A percentile compares a stretch with the other conserved stretches of the same genome.
Evolutionary conservation across 2,797 vertebrate genomes (phyloP).

Genomic region (Novumbra hubbsi): DNA sequence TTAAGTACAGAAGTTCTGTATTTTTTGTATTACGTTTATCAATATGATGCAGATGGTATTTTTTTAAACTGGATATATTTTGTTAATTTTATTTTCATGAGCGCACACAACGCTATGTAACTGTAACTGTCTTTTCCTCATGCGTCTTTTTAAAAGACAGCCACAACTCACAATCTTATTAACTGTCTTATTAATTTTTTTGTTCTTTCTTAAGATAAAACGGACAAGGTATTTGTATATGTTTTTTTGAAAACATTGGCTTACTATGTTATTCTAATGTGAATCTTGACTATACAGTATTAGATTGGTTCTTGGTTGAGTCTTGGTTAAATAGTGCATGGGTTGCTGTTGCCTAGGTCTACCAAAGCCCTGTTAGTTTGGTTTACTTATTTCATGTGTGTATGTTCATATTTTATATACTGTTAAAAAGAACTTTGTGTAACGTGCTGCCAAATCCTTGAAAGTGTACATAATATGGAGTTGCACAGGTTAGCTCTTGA

Average conservation of each 20-base stretch:
- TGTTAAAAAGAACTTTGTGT: conserved; percentile 45
- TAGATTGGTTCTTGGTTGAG: conserved; percentile 45
- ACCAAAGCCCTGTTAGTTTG: conserved; percentile 45
- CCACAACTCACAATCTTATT: conserved; percentile 29
- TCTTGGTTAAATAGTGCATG: conserved; percentile 56
- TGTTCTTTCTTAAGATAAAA: conserved; percentile 14
- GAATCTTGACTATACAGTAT: conserved; percentile 35
- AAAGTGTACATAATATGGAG: conserved; percentile 38
- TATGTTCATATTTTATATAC: conserved; percentile 62
- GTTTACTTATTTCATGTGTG: conserved; percentile 53
- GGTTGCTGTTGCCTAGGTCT: conserved; percentile 53
- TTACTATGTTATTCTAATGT: conserved; percentile 51
- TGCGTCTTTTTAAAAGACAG: conserved; percentile 32
- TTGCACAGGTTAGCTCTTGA: conserved; percentile 21
- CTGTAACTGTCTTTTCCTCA: conserved; percentile 30
- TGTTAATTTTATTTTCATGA: conserved; percentile 55
- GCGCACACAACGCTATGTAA: conserved; percentile 31
- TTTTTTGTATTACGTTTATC: conserved; percentile 71
- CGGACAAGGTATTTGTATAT: conserved; percentile 46
- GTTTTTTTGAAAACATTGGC: conserved; percentile 38
- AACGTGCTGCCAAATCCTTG: conserved; percentile 51
- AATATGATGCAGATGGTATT: conserved; percentile 70
- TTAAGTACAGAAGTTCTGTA: conserved; percentile 75
- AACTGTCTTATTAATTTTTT: conserved; percentile 42
- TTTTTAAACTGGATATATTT: conserved; percentile 74